phyloP scores from a whole-genome alignment of 2,113 vertebrate genomes.

The Vulpes vulpes region DNA sequence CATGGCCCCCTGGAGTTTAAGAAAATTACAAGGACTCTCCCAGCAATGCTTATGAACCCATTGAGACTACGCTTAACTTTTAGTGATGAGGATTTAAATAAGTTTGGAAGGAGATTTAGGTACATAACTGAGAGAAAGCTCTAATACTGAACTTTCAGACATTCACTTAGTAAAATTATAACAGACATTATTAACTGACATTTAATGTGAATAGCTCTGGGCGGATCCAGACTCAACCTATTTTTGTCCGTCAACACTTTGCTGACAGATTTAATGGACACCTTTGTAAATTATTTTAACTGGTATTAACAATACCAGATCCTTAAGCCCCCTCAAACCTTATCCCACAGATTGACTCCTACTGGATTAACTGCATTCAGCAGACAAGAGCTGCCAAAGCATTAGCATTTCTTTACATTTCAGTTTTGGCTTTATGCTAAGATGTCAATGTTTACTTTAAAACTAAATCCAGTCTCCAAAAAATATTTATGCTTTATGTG shows the following conservation, averaged over 20 bases:
- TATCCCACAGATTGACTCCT: conserved; percentile 54
- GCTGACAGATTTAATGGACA: conserved; percentile 70
- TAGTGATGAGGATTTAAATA: conserved; percentile 34
- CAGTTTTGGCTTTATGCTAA: conserved; percentile 77
- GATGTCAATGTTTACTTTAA: conserved; percentile 77
- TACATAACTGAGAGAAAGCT: neutral
- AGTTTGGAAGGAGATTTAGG: conserved; percentile 21
- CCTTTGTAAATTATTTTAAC: conserved; percentile 75
- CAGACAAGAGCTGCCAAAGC: conserved; percentile 63
- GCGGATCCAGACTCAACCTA: conserved; percentile 46
- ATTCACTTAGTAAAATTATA: conserved; percentile 59
- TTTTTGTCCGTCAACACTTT: conserved; percentile 67
- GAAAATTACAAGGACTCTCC: conserved; percentile 2
- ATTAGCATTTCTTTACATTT: conserved; percentile 74
- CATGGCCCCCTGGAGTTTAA: neutral
- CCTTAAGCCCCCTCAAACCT: conserved; percentile 40
- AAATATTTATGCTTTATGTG: conserved; percentile 81
- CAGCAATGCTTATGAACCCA: neutral
- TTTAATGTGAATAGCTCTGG: conserved; percentile 71
- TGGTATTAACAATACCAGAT: conserved; percentile 68
- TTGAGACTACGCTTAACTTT: conserved; percentile 8
- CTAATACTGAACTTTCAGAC: neutral
- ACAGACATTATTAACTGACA: conserved; percentile 41
- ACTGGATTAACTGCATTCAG: conserved; percentile 71
- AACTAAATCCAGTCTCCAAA: conserved; percentile 74